phyloP scores from a whole-genome alignment of 2,797 vertebrate species.

The Gymnoscopelus braueri region DNA sequence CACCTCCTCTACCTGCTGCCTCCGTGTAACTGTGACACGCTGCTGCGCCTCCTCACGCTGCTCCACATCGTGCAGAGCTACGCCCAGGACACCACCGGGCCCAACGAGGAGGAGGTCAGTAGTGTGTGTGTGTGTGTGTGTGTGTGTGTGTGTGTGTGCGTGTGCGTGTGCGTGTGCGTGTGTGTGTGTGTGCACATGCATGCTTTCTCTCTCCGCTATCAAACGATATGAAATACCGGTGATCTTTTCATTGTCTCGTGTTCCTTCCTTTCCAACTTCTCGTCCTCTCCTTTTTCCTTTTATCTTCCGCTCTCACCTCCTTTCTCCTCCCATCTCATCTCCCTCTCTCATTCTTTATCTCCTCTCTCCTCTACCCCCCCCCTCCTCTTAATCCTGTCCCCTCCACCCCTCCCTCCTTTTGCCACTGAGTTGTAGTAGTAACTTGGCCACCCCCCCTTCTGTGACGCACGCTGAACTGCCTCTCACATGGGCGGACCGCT shows the following conservation, averaged over 20 bases:
- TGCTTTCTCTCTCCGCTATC: background rate
- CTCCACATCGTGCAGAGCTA: slow-evolving; percentile 85
- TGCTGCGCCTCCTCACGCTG: slow-evolving; percentile 87
- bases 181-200: no score
- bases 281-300: background rate
- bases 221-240: background rate
- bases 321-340: background rate
- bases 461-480: no score
- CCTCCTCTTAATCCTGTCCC: no score
- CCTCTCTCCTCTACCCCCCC: no score
- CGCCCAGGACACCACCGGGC: slow-evolving; percentile 80
- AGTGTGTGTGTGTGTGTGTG: no score
- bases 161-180: slow-evolving; percentile 1
- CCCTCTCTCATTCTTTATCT: background rate
- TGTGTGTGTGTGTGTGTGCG: slow-evolving; percentile 10
- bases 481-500: no score
- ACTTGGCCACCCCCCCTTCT: no score
- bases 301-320: background rate
- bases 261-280: background rate
- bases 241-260: background rate
- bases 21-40: slow-evolving; percentile 91
- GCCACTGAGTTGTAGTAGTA: no score
- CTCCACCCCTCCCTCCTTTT: no score
- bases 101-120: slow-evolving; percentile 83
- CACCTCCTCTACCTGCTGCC: slow-evolving; percentile 91